These are phyloP conservation scores for Miniopterus natalensis DNA, from an alignment of 2,113 vertebrate genomes.

Conservation along the genomic window DNA sequence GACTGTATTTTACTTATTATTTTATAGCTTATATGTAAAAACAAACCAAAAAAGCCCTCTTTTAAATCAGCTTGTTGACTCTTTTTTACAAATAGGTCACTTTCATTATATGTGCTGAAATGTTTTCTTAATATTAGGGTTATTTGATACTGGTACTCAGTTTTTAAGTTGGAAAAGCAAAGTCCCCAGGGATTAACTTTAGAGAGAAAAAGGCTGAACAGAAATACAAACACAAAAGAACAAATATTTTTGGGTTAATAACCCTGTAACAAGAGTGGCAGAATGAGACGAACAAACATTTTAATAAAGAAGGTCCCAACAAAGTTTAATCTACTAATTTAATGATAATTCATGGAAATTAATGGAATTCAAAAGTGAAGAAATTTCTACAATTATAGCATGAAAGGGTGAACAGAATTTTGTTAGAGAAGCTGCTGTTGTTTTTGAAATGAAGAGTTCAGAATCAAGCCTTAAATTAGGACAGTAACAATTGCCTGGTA, in stretches of 20 bases:
- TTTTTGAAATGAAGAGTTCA: conserved; percentile 36
- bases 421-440: background rate
- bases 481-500: background rate
- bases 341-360: conserved; percentile 44
- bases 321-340: conserved; percentile 44
- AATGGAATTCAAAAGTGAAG: conserved; percentile 34
- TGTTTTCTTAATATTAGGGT: conserved; percentile 38
- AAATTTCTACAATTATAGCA: background rate
- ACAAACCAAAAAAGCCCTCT: background rate
- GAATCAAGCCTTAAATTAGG: conserved; percentile 25
- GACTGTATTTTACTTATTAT: conserved; percentile 47
- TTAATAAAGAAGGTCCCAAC: background rate
- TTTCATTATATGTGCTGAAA: background rate
- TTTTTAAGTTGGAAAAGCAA: conserved; percentile 23
- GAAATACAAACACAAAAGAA: conserved; percentile 30
- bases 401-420: conserved; percentile 17
- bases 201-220: background rate
- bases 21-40: background rate
- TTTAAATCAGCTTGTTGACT: background rate
- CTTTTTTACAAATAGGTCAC: background rate
- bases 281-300: conserved; percentile 27
- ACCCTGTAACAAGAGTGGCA: background rate
- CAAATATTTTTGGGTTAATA: background rate
- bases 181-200: background rate
- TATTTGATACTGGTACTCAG: background rate